These are phyloP conservation scores for Alloplasta piceator DNA, from an alignment of 2,888 invertebrate species.

Conservation along the genomic window DNA sequence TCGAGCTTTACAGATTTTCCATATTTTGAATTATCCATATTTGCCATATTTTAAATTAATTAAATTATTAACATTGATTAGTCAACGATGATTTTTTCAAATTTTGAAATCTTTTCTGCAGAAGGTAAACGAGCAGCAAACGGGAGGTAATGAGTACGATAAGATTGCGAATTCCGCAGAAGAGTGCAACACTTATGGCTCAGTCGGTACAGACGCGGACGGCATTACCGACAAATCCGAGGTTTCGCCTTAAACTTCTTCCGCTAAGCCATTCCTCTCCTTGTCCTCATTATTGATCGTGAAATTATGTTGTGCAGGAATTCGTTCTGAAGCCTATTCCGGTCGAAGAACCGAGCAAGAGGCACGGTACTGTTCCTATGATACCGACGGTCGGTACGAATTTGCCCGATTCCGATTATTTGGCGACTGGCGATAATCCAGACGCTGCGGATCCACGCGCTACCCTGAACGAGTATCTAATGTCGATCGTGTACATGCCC, in stretches of 20 bases:
- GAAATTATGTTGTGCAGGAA: slow-evolving; percentile 71
- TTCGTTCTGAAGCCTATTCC: slow-evolving; percentile 74
- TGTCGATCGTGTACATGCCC: slow-evolving; percentile 97
- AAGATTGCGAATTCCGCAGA: slow-evolving; percentile 74
- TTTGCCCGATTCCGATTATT: slow-evolving; percentile 31
- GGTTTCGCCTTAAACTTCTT: slow-evolving; percentile 27
- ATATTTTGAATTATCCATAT: no score
- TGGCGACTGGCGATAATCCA: slow-evolving; percentile 48
- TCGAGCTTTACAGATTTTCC: no score
- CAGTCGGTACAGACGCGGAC: slow-evolving; percentile 75
- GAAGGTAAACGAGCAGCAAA: slow-evolving; percentile 47
- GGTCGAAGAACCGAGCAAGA: slow-evolving; percentile 67
- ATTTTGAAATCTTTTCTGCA: slow-evolving; percentile 22
- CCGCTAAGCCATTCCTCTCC: no score
- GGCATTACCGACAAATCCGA: slow-evolving; percentile 65
- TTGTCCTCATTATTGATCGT: no score
- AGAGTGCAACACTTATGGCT: slow-evolving; percentile 77
- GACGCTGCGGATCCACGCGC: slow-evolving; percentile 74
- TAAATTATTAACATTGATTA: not conserved
- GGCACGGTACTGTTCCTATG: slow-evolving; percentile 76
- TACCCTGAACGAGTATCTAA: slow-evolving; percentile 87
- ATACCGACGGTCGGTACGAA: slow-evolving; percentile 70
- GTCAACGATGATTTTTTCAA: not conserved
- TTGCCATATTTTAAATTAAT: no score
- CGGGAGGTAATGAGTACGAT: slow-evolving; percentile 66